Conservation (phyloP, 1,140 invertebrate genomes). For the Drusus annulatus region DNA sequence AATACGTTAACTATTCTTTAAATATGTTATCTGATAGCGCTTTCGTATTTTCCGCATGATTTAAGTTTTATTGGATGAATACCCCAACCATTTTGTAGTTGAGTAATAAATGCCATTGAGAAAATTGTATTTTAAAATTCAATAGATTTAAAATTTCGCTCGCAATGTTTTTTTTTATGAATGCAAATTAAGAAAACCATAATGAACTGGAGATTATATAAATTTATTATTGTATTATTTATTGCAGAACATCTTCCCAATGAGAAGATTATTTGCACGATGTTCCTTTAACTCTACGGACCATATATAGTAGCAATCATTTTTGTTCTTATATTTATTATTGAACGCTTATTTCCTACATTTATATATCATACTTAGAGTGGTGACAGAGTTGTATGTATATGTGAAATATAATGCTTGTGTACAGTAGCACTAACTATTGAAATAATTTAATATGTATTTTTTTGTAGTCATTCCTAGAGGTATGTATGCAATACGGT, state of each 20-base stretch:
- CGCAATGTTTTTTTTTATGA: background rate
- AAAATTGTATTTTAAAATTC: background rate
- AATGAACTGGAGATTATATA: background rate
- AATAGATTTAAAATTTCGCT: slow-evolving; percentile 3
- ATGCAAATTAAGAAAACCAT: slow-evolving; percentile 11
- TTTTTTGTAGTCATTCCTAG: slow-evolving; percentile 37
- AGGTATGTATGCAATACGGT: slow-evolving; percentile 25
- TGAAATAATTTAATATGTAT: slow-evolving; percentile 55
- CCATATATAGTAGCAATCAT: slow-evolving; percentile 50
- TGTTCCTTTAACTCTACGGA: slow-evolving; percentile 44
- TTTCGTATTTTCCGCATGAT: slow-evolving; percentile 39
- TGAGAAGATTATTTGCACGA: background rate
- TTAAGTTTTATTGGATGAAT: slow-evolving; percentile 6
- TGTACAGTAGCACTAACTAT: slow-evolving; percentile 24
- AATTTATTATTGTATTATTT: background rate
- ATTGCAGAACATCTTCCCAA: slow-evolving; percentile 2
- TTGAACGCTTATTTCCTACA: slow-evolving; percentile 30
- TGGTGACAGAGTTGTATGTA: slow-evolving; percentile 28
- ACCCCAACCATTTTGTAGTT: slow-evolving; percentile 5
- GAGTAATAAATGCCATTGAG: background rate
- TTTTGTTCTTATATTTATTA: slow-evolving; percentile 46
- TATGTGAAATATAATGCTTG: slow-evolving; percentile 35
- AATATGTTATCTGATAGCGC: slow-evolving; percentile 23
- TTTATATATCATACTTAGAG: slow-evolving; percentile 35
- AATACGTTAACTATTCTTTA: background rate